Base-by-base conservation (phyloP, 2,113 vertebrate species). In the Rhinolophus ferrumequinum region DNA sequence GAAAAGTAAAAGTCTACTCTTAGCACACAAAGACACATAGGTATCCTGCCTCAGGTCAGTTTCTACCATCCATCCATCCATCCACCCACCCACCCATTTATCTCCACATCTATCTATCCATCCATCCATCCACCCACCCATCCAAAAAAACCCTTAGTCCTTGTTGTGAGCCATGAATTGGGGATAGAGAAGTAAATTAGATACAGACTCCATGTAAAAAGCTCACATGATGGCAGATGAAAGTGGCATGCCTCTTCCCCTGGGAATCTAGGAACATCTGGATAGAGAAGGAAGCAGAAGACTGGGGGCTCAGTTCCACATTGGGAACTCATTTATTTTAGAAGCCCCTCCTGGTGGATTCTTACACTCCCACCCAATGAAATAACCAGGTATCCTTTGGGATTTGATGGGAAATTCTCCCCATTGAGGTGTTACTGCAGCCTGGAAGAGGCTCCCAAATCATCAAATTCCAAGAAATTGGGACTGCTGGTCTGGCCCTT, bases 141-240 rank as follows among this genome's bases (percentile, higher is more conserved):
- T 14, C n/a, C 50, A 56, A 19, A 75, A 69, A 69, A 52, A 8
- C 41, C 52, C 28, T 88, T 66, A 66, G 72, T 77, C n/a, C 73
- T 50, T 44, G 26, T 90, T 90, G 58, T 86, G 69, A 95, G 52
- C 22, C 50, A 88, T n/a, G 12, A 12, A 15, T 13, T 87, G 44
- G 44, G 41, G 16, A 64, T 90, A 70, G 9, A 93, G 69, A 91
- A 85, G n/a, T 64, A 60, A 96, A 93, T 91, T 67, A 90, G 52
- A 90, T 47, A 88, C 22, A 80, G 30, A n/a, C 6, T 75, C 24
- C 73, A 73, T n/a, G 87, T 58, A 92, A 94, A 69, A 96, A 69
- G 56, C 85, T 94, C 88, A 72, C 21, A 70, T 81, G 81, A 76
- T 38, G 88, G 76, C 44, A 84, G 87, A 93, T 72, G 82, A 64